These are phyloP conservation scores for Sarcophaga carnaria DNA, from an alignment of 2,888 invertebrate species.

Conservation along the genomic window DNA sequence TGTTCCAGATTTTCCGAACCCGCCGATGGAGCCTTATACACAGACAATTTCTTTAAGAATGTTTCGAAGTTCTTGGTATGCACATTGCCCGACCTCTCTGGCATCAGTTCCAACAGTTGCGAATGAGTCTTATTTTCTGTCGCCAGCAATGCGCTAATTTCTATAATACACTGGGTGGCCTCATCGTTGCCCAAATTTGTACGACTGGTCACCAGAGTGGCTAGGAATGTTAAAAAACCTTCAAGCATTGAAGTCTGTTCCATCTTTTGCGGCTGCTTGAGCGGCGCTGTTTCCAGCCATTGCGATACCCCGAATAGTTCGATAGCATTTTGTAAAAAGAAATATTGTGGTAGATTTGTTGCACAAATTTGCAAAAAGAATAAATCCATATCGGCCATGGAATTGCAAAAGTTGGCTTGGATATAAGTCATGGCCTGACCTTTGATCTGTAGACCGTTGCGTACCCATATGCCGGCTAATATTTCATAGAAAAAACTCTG, in stretches of 20 bases:
- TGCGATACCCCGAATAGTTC: constrained; percentile 95
- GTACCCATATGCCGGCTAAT: constrained; percentile 95
- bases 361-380: constrained; percentile 97
- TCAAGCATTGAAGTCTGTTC: constrained; percentile 97
- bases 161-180: constrained; percentile 88
- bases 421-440: constrained; percentile 99
- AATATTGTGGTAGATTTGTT: constrained; percentile 92
- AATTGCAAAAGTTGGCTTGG: constrained; percentile 99
- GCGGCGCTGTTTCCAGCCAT: constrained; percentile 90
- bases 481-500: constrained; percentile 98
- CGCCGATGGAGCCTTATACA: constrained; percentile 90
- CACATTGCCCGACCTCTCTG: constrained; percentile 96
- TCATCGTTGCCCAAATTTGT: constrained; percentile 89
- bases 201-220: constrained; percentile 92
- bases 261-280: constrained; percentile 87
- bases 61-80: constrained; percentile 94
- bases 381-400: constrained; percentile 98
- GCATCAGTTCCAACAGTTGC: constrained; percentile 96
- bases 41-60: constrained; percentile 91
- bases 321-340: constrained; percentile 92
- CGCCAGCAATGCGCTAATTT: constrained; percentile 96
- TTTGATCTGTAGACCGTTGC: constrained; percentile 98
- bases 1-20: constrained; percentile 91
- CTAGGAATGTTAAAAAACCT: constrained; percentile 94
- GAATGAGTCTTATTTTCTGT: constrained; percentile 98